Base-by-base conservation (phyloP, 2,888 invertebrate genomes). In the Geotrupes spiniger region DNA sequence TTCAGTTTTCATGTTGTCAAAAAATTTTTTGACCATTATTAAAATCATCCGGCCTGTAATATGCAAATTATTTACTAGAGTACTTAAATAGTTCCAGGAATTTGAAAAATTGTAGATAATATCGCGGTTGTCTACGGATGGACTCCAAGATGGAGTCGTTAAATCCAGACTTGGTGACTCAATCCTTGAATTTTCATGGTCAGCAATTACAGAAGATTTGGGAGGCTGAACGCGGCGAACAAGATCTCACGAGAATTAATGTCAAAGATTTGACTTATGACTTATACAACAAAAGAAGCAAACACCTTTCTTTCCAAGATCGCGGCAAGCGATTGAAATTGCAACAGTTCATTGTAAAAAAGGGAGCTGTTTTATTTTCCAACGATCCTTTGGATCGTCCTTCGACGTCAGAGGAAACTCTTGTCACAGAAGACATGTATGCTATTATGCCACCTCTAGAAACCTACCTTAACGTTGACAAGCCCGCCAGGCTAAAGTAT, bases 391-490 rank as follows among this genome's bases (percentile, higher is more conserved):
- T 68, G 68, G 77, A 78, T 53, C 77, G 78, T 56, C 64, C 73
- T 12, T 76, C 79, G 21, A 71, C 75, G 2, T 73, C 76, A 1
- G 77, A 78, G 17, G 77, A 74, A 46, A 69, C 78, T 53, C 72
- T 76, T 16, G 49, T 65, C 31, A 75, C 80, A 36, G 78, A 78
- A 53, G 85, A 88, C 73, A 78, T 83, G 67, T 89, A 80, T 78
- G 89, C 89, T 12, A 78, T 89, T 56, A 84, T 91, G 80, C 92
- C 94, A 52, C 90, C 93, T 0, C 84, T 89, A 72, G 94, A 94
- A 72, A 84, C 84, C 42, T 94, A 89, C 69, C 79, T 91, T 61
- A 84, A 81, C 66, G 83, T 89, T 62, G 91, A 92, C 61, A 87
- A 88, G 63, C 78, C 82, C 11, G 87, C 85, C 47, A 79, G 89